Evolutionary conservation across 23 tunicate genomes (phyloP), one percentile per base, ranked within the genome.

Genomic region (Oikopleura albicans): DNA sequence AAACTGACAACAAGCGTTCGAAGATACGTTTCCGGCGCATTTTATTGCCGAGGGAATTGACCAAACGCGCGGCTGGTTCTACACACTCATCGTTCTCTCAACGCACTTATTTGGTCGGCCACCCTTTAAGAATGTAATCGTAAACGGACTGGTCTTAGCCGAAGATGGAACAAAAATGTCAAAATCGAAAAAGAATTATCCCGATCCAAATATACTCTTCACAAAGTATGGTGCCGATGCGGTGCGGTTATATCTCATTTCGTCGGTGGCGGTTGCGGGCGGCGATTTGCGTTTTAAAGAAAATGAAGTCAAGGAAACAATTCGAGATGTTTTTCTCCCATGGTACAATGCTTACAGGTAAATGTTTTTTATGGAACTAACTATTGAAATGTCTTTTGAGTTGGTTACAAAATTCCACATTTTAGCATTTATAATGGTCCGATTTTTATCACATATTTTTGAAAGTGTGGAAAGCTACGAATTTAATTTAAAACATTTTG

Each of bases 331-430:
- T 4, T 95, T 95, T 66, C 86, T 95, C 0, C 99, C 99, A 12
- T 95, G 99, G 99, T 95, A 88, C 89, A 95, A 95, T 83, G 99
- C 99, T 27, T 95, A 95, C 86, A 83, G n/a, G n/a, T n/a, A n/a
- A n/a, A n/a, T n/a, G n/a, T n/a, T n/a, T n/a, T n/a, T n/a, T n/a
- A n/a, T n/a, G n/a, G n/a, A n/a, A n/a, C n/a, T n/a, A n/a, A n/a
- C n/a, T n/a, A n/a, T n/a, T n/a, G n/a, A n/a, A n/a, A n/a, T n/a
- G n/a, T n/a, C n/a, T n/a, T n/a, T n/a, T n/a, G n/a, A n/a, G n/a
- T n/a, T n/a, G n/a, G n/a, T n/a, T n/a, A n/a, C n/a, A n/a, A n/a
- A n/a, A n/a, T n/a, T n/a, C n/a, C n/a, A n/a, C n/a, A n/a, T n/a
- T n/a, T n/a, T n/a, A n/a, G n/a, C n/a, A n/a, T n/a, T n/a, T n/a